These are phyloP conservation scores for Atethmia centrago DNA, from an alignment of 2,888 invertebrate genomes.

Conservation along the genomic window DNA sequence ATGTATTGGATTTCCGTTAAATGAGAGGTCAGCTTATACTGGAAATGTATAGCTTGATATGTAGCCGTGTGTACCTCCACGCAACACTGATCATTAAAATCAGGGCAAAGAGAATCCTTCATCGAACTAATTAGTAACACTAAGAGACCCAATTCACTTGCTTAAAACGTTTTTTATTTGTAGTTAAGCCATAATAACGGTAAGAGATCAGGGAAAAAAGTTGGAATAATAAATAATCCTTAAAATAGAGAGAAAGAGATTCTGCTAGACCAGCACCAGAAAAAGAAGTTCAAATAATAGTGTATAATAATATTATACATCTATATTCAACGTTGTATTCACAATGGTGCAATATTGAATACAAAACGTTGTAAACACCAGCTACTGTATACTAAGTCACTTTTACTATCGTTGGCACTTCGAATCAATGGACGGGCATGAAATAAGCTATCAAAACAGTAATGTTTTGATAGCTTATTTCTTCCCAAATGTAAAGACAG, in stretches of 20 bases:
- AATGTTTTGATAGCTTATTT: no score
- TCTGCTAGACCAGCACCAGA: neutral
- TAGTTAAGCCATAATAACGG: neutral
- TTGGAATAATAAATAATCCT: no score
- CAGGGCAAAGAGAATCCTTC: neutral
- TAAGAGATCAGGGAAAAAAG: neutral
- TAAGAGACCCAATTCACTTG: neutral
- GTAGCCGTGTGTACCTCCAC: no score
- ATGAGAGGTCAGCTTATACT: no score
- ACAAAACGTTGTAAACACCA: neutral
- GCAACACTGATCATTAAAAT: neutral
- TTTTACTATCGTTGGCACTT: constrained; percentile 24
- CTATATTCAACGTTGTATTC: constrained; percentile 3
- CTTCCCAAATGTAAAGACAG: no score
- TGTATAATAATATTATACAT: neutral
- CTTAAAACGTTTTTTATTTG: neutral
- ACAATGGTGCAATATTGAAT: neutral
- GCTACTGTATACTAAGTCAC: constrained; percentile 4
- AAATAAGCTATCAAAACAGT: neutral
- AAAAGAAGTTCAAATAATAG: neutral
- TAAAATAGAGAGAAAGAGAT: neutral
- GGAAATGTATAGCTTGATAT: no score
- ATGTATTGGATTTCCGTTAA: no score
- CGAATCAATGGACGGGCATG: constrained; percentile 23
- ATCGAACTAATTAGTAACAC: neutral